A percentile compares a stretch with the other conserved stretches of the same genome.
These are phyloP conservation scores for Spilarctia lutea DNA, from an alignment of 2,888 invertebrate genomes.

Conservation along the genomic window DNA sequence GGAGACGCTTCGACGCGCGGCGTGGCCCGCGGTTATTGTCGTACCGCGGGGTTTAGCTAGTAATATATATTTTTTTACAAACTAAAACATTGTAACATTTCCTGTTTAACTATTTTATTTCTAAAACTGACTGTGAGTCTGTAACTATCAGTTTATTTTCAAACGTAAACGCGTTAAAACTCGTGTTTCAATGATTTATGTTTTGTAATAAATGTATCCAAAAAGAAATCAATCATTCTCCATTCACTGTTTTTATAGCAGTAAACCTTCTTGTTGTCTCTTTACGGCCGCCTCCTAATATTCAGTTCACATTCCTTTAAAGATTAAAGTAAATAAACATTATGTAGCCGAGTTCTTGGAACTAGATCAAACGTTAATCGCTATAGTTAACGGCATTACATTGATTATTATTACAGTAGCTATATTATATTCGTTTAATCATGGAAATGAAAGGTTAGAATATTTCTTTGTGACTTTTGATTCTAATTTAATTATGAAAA, in stretches of 20 bases:
- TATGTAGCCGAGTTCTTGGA: neutral
- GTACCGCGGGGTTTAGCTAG: too few relatives aligned
- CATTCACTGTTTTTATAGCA: conserved; percentile 18
- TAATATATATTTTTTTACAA: neutral
- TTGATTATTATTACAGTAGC: neutral
- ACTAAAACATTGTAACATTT: neutral
- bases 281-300: conserved; percentile 7
- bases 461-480: neutral
- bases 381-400: neutral
- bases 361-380: neutral
- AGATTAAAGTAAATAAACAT: conserved; percentile 7
- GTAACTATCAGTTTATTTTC: conserved; percentile 4
- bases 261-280: conserved; percentile 11
- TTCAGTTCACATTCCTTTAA: conserved; percentile 12
- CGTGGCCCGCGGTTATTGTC: too few relatives aligned
- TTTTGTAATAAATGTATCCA: conserved; percentile 16
- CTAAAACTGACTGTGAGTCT: neutral
- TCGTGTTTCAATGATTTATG: conserved; percentile 17
- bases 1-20: too few relatives aligned
- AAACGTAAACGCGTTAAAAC: conserved; percentile 8
- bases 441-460: neutral
- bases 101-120: conserved; percentile 4
- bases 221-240: conserved; percentile 20
- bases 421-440: neutral
- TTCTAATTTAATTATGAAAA: neutral